These are phyloP conservation scores for Acleris holmiana DNA, from an alignment of 2,888 invertebrate genomes.

Conservation along the genomic window DNA sequence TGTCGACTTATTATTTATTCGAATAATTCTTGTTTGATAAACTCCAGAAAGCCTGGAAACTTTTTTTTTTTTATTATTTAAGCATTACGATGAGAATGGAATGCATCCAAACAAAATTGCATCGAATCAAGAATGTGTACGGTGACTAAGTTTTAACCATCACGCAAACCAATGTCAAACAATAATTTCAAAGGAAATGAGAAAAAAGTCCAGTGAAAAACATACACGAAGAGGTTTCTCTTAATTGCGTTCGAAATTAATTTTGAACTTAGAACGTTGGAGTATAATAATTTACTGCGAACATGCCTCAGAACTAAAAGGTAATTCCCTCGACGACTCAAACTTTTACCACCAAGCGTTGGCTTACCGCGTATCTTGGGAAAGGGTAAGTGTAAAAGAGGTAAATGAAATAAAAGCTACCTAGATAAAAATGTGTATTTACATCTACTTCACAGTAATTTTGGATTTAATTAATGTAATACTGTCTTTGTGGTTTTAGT, in stretches of 20 bases:
- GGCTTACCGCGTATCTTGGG: background rate
- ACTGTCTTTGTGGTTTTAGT: background rate
- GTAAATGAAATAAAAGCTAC: background rate
- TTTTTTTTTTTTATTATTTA: no score
- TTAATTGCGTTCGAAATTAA: slow-evolving; percentile 5
- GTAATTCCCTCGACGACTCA: background rate
- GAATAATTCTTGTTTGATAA: no score
- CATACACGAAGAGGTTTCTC: background rate
- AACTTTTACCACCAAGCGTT: slow-evolving; percentile 3
- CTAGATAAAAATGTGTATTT: slow-evolving; percentile 21
- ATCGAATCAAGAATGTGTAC: no score
- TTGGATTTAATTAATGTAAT: slow-evolving; percentile 11
- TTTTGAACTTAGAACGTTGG: background rate
- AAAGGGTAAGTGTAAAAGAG: background rate
- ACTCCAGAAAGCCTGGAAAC: no score
- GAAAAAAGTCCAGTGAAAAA: no score
- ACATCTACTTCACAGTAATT: slow-evolving; percentile 9
- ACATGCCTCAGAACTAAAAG: slow-evolving; percentile 8
- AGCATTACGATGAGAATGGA: no score
- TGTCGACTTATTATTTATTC: no score
- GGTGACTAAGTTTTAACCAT: no score
- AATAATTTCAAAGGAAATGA: no score
- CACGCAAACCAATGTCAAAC: no score
- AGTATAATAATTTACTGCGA: background rate
- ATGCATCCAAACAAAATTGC: no score